These are phyloP conservation scores for Heliocidaris erythrogramma DNA, from an alignment of 35 echinoderm and acorn worm species.

Conservation along the genomic window DNA sequence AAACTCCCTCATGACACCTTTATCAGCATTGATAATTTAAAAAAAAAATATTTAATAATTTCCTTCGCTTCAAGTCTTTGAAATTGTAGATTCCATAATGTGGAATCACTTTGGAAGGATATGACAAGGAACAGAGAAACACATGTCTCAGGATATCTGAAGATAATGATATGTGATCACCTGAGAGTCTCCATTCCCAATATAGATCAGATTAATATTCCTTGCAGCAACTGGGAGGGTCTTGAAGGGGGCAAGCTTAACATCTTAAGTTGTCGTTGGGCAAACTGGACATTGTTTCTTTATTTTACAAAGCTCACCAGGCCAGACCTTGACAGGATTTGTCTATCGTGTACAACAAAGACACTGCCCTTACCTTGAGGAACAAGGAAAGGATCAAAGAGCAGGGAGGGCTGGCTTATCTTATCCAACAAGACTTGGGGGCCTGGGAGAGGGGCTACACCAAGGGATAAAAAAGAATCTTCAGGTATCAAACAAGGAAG, in stretches of 20 bases:
- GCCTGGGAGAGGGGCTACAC: background rate
- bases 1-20: no score
- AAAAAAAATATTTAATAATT: no score
- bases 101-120: background rate
- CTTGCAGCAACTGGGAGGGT: background rate
- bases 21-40: no score
- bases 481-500: background rate
- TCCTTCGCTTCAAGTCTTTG: no score
- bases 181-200: background rate
- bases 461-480: background rate
- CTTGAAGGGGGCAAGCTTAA: constrained; percentile 7
- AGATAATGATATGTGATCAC: background rate
- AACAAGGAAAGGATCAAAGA: background rate
- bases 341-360: background rate
- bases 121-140: background rate
- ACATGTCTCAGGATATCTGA: background rate
- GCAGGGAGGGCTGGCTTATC: background rate
- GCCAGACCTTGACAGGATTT: background rate
- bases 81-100: background rate
- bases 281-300: background rate
- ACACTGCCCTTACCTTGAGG: background rate
- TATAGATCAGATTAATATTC: background rate
- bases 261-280: background rate
- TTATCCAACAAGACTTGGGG: constrained; percentile 1
- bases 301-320: background rate